Base-by-base conservation (phyloP, 2,797 vertebrate species). In the Ispidina lecontei region DNA sequence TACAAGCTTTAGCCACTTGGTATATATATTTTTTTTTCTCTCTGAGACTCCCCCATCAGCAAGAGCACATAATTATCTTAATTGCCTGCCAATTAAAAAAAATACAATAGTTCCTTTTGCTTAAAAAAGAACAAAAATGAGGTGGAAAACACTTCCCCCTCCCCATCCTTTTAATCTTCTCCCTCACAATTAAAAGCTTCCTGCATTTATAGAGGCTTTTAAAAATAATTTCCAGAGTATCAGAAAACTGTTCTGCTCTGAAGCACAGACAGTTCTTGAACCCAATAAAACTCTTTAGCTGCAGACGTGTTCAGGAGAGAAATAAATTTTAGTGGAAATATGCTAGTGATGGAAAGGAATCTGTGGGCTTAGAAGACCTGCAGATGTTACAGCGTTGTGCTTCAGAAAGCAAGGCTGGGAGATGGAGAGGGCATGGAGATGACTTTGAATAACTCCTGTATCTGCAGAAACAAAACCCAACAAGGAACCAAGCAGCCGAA, bases 401-500 rank as follows among this genome's bases (percentile, higher is more conserved):
- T 93, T 87, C 84, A 89, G 83, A 90, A 96, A 95, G 90, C 49
- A 92, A 91, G 52, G 82, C 46, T 75, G 62, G 23, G 54, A 63
- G 41, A 67, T 75, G 80, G 49, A 71, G 64, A 92, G 59, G 71
- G 72, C 3, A 5, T 75, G 87, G 87, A 82, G 82, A 74, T 91
- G 80, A 43, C 71, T 86, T 44, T 67, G 72, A 94, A 86, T 35
- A 87, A 55, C 70, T 91, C 81, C 75, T 4, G 0, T 35, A 69
- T 16, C 73, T 25, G 1, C 46, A 89, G 52, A 3, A 69, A 39
- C 64, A 91, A 87, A 89, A 69, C 19, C 29, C 85, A 62, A 41
- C 41, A n/a, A 54, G 37, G 70, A 91, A 75, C 58, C 79, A 94
- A 96, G 95, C 72, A 0, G 96, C 97, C 96, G 94, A 83, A 87